Evolutionary conservation across 2,797 vertebrate species (phyloP).

Genomic region (Pseudochirops corinnae): DNA sequence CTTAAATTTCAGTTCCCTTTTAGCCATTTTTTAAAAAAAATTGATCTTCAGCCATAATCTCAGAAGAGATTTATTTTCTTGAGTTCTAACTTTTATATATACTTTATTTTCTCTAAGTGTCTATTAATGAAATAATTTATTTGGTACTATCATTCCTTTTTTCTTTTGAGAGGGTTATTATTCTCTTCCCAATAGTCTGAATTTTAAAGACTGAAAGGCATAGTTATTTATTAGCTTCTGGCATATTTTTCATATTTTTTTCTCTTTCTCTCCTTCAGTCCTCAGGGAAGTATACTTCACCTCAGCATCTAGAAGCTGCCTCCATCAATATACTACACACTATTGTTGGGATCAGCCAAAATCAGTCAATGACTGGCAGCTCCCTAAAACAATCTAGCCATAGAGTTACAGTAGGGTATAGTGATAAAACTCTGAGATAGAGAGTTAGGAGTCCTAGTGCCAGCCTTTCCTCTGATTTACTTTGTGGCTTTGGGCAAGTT

Average conservation of each 20-base stretch:
- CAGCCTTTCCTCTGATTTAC: slow-evolving; percentile 22
- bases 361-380: not conserved
- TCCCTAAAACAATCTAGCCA: slow-evolving; percentile 24
- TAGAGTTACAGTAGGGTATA: slow-evolving; percentile 12
- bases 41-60: not conserved
- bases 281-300: not conserved
- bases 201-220: slow-evolving; percentile 36
- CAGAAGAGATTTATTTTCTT: slow-evolving; percentile 46
- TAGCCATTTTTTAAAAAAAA: not conserved
- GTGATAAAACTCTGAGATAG: slow-evolving; percentile 7
- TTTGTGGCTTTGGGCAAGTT: not conserved
- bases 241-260: slow-evolving; percentile 31
- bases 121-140: slow-evolving; percentile 56
- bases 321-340: not conserved
- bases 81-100: slow-evolving; percentile 49
- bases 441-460: not conserved
- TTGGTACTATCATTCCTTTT: slow-evolving; percentile 19
- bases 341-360: not conserved
- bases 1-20: not conserved
- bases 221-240: slow-evolving; percentile 31
- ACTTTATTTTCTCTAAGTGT: slow-evolving; percentile 39
- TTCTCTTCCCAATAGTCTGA: slow-evolving; percentile 30
- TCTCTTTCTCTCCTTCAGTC: slow-evolving; percentile 17
- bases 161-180: slow-evolving; percentile 37
- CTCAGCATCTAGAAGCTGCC: slow-evolving; percentile 18